phyloP scores from a whole-genome alignment of 2,888 invertebrate genomes.

The Lycophotia porphyrea region DNA sequence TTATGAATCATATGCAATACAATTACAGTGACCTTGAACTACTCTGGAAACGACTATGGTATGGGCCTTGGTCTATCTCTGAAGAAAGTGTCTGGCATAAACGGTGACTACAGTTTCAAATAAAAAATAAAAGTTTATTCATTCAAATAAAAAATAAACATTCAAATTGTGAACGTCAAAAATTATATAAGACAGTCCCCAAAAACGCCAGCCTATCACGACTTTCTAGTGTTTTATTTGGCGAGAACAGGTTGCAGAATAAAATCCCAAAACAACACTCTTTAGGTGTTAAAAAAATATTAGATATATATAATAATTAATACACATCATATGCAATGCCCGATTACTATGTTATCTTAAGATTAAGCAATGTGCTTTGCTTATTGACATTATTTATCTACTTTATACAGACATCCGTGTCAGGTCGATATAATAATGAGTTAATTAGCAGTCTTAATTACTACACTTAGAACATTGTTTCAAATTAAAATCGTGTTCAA shows the following conservation, averaged over 20 bases:
- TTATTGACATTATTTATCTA: constrained; percentile 24
- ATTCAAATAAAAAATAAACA: neutral
- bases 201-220: neutral
- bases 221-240: neutral
- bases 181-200: neutral
- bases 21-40: neutral
- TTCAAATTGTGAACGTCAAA: neutral
- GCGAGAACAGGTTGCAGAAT: no score
- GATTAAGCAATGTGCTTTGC: neutral
- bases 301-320: no score
- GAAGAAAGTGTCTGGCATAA: neutral
- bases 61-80: neutral
- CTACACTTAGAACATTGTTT: neutral
- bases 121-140: neutral
- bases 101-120: neutral
- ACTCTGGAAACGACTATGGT: neutral
- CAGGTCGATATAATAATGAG: constrained; percentile 16
- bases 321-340: neutral
- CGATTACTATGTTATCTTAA: constrained; percentile 8
- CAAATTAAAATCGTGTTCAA: neutral
- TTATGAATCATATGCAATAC: neutral
- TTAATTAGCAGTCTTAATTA: constrained; percentile 2
- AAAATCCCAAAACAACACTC: neutral
- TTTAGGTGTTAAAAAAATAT: neutral
- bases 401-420: constrained; percentile 33